A percentile compares a stretch with the other conserved stretches of the same genome.
phyloP scores from a whole-genome alignment of 2,888 invertebrate species.

The Lithodes maja region DNA sequence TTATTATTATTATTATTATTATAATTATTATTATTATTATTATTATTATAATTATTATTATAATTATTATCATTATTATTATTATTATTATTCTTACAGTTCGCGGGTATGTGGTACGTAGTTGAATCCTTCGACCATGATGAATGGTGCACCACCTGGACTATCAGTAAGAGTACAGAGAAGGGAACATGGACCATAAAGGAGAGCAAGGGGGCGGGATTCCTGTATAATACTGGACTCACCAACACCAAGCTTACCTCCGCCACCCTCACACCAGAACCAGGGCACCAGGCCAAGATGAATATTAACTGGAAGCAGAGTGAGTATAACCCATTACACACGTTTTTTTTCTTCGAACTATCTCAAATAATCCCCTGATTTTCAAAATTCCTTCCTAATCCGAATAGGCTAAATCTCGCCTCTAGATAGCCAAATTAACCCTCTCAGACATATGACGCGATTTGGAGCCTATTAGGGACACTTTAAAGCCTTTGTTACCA shows the following conservation, averaged over 20 bases:
- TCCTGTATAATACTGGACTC: conserved; percentile 7
- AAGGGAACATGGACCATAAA: conserved; percentile 49
- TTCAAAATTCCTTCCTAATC: too few species aligned
- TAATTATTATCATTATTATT: too few species aligned
- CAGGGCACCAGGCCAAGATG: conserved; percentile 34
- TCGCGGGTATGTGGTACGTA: conserved; percentile 66
- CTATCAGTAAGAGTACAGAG: conserved; percentile 23
- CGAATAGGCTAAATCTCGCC: too few species aligned
- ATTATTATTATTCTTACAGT: conserved; percentile 21
- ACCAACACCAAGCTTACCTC: conserved; percentile 30
- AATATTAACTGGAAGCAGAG: conserved; percentile 49
- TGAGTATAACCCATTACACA: conserved; percentile 34
- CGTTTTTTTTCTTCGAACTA: too few species aligned
- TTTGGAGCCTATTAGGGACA: too few species aligned
- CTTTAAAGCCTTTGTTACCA: too few species aligned
- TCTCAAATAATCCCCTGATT: too few species aligned
- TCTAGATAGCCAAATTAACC: too few species aligned
- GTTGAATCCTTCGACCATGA: conserved; percentile 56
- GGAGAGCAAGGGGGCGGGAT: conserved; percentile 49
- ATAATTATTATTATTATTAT: too few species aligned
- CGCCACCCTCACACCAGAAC: conserved; percentile 35
- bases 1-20: too few species aligned
- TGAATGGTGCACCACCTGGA: conserved; percentile 59
- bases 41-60: too few species aligned
- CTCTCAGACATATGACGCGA: too few species aligned